These are phyloP conservation scores for Nemopilema nomurai DNA, from an alignment of 30 jellyfish, hydroid and myxozoan genomes.

Conservation along the genomic window DNA sequence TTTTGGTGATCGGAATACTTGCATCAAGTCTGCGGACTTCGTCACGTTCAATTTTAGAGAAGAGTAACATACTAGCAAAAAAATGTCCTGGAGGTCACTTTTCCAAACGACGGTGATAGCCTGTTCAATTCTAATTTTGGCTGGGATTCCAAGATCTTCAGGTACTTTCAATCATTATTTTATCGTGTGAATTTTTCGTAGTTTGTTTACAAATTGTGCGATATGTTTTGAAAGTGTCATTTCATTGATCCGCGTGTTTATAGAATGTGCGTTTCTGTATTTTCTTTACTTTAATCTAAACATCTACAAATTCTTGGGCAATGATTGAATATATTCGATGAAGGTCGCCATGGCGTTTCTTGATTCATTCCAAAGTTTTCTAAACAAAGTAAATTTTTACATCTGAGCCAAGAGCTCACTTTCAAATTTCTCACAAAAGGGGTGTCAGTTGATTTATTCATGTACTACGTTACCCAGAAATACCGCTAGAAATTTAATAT, in stretches of 20 bases:
- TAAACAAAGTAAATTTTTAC: too few species aligned
- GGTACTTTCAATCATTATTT: background rate
- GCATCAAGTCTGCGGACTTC: too few species aligned
- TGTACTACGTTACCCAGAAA: too few species aligned
- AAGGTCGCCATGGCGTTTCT: background rate
- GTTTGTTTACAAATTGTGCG: background rate
- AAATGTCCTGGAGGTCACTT: constrained; percentile 11
- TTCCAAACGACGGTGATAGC: background rate
- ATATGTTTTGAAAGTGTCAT: background rate
- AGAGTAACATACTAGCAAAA: background rate
- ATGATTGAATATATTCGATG: too few species aligned
- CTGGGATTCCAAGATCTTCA: background rate
- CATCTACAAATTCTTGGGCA: too few species aligned
- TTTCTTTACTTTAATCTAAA: background rate
- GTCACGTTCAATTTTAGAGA: background rate
- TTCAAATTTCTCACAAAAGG: too few species aligned
- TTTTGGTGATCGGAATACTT: too few species aligned
- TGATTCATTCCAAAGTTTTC: too few species aligned
- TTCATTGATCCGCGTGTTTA: background rate
- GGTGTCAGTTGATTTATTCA: too few species aligned
- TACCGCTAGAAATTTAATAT: too few species aligned
- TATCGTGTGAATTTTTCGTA: background rate
- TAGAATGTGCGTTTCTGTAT: background rate
- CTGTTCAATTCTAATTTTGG: constrained; percentile 6
- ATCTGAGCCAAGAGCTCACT: too few species aligned